phyloP scores from a whole-genome alignment of 1,140 invertebrate species.

The Oncopodura yosiiana region DNA sequence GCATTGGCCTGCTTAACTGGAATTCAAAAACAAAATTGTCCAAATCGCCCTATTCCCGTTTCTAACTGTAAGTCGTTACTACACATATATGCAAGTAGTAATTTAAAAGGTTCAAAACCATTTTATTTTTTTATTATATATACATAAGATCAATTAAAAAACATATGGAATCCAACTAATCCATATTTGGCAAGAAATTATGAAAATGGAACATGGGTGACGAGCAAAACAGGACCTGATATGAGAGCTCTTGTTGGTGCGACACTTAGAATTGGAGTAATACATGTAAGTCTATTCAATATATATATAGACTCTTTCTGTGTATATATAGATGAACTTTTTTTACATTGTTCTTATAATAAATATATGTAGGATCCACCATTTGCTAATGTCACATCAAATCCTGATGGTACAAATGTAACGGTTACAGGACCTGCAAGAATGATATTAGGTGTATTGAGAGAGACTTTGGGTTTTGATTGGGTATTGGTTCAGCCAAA shows the following conservation, averaged over 20 bases:
- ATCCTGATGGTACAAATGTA: conserved; percentile 6
- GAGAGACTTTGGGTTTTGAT: conserved; percentile 29
- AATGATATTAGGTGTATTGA: conserved; percentile 21
- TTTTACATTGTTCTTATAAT: neutral
- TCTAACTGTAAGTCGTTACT: conserved; percentile 26
- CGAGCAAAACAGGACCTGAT: conserved; percentile 13
- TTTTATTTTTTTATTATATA: neutral
- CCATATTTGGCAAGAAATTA: conserved; percentile 17
- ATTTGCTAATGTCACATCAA: conserved; percentile 7
- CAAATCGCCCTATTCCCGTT: conserved; percentile 14
- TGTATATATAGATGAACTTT: neutral
- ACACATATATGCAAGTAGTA: neutral
- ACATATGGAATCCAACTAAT: conserved; percentile 35
- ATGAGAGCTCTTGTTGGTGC: conserved; percentile 11
- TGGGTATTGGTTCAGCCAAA: conserved; percentile 23
- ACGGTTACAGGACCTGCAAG: conserved; percentile 20
- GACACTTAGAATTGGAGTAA: conserved; percentile 20
- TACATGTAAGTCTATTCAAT: conserved; percentile 20
- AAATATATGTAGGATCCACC: conserved; percentile 22
- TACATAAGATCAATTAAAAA: conserved; percentile 27
- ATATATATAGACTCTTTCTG: neutral
- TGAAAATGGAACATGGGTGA: conserved; percentile 22
- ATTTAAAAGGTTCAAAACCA: neutral
- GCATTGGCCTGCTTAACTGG: conserved; percentile 28
- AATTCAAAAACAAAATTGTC: conserved; percentile 16